Percentiles rank a stretch among this genome's conserved stretches.
These are phyloP conservation scores for Pteria penguin DNA, from an alignment of 2,888 invertebrate genomes.

Conservation along the genomic window DNA sequence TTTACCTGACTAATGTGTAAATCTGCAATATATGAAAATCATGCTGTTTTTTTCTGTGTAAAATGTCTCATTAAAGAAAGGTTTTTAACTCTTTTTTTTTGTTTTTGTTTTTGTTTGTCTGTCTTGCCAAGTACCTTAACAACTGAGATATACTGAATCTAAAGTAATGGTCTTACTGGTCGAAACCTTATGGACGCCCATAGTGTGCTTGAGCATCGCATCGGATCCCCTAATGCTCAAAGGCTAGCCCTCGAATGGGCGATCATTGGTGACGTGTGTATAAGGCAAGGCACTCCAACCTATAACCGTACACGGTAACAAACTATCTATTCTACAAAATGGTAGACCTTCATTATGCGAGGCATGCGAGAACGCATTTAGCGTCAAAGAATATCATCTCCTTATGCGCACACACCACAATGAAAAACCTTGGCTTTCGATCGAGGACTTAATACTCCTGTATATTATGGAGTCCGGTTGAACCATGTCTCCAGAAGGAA, in stretches of 20 bases:
- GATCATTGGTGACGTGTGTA: not conserved
- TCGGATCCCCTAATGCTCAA: not conserved
- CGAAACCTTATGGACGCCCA: not conserved
- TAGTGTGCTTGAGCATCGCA: not conserved
- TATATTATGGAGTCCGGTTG: conserved; percentile 20
- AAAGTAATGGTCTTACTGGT: not conserved
- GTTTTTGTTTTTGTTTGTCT: too few relatives aligned
- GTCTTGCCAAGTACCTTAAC: too few relatives aligned
- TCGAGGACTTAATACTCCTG: conserved; percentile 10
- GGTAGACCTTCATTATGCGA: conserved; percentile 9
- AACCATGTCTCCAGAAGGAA: not conserved
- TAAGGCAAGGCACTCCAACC: not conserved
- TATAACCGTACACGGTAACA: not conserved
- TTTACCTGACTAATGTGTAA: too few relatives aligned
- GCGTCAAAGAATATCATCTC: conserved; percentile 14
- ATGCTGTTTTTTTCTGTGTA: too few relatives aligned
- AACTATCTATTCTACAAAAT: not conserved
- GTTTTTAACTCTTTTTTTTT: too few relatives aligned
- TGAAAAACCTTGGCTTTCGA: conserved; percentile 9
- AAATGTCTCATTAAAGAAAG: too few relatives aligned
- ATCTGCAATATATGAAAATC: too few relatives aligned
- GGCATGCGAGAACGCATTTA: conserved; percentile 15
- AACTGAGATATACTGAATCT: too few relatives aligned
- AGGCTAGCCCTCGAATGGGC: conserved; percentile 1
- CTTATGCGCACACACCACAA: conserved; percentile 7